These are phyloP conservation scores for Leguminivora glycinivorella DNA, from an alignment of 1,140 invertebrate genomes.

Conservation along the genomic window DNA sequence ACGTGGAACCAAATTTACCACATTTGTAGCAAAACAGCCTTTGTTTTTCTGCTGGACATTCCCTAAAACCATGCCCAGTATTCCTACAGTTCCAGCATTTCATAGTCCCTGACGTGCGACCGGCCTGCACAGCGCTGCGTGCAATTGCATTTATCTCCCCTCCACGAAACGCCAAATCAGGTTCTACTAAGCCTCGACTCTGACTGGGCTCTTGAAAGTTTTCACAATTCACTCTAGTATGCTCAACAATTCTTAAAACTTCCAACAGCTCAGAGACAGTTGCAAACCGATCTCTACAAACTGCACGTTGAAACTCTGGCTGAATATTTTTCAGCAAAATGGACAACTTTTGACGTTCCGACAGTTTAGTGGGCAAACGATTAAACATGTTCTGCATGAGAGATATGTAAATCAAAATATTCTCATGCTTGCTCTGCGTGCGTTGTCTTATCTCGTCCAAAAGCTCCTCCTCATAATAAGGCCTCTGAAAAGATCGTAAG, in stretches of 20 bases:
- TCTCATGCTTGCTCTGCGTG: neutral
- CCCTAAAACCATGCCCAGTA: neutral
- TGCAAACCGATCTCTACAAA: neutral
- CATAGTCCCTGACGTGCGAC: neutral
- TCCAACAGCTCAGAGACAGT: neutral
- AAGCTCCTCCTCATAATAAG: neutral
- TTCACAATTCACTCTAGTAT: neutral
- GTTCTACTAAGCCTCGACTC: neutral
- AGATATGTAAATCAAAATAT: neutral
- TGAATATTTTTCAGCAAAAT: neutral
- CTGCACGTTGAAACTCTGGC: neutral
- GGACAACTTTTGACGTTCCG: neutral
- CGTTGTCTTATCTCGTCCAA: neutral
- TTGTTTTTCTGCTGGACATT: neutral
- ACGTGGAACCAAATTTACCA: neutral
- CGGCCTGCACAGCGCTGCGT: neutral
- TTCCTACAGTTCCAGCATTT: neutral
- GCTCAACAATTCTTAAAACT: neutral
- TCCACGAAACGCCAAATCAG: neutral
- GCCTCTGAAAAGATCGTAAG: neutral
- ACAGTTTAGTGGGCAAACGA: neutral
- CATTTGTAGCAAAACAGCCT: neutral
- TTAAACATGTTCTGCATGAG: conserved; percentile 1
- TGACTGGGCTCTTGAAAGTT: neutral
- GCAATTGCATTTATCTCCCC: neutral